Evolutionary conservation across 2,888 invertebrate species (phyloP), one percentile per base, ranked within the genome.

Genomic region (Pyrrhia umbra): DNA sequence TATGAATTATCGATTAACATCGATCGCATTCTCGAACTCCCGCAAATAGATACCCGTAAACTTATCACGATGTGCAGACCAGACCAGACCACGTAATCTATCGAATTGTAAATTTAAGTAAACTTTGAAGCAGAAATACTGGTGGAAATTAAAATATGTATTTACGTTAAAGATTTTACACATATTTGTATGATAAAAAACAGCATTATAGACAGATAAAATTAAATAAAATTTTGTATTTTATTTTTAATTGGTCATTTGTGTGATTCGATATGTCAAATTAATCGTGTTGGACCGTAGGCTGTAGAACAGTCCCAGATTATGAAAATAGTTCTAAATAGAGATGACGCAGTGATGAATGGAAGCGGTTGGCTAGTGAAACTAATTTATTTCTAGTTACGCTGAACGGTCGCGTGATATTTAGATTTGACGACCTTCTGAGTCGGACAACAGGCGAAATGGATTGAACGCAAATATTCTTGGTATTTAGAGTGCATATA

Each of bases 341-440:
- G 61, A 68, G 6, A 56, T 73, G 68, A 61, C 68, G 61, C 13
- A 16, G 42, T 73, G 46, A 61, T 77, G 74, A 75, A 77, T 77
- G 74, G 45, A 54, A 54, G 13, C 47, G 37, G 27, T 60, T 64
- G 72, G 63, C 76, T 49, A 42, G 40, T 43, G 46, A 23, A 51
- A 15, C 58, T 52, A 54, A 75, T 70, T 60, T 73, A 73, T 70
- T 75, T 73, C 52, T 63, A 69, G 64, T 73, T 46, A 54, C 76
- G 52, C 20, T 23, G 37, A 18, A 20, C 58, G 20, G 58, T 46
- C 43, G 39, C 20, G 43, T 20, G 55, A 30, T 75, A 54, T 69
- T 61, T 74, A 55, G 50, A 23, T 37, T 47, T 50, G 63, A 25
- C 47, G 52, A 52, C 58, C 43, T 45, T 23, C 55, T 21, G 50